phyloP scores from a whole-genome alignment of 2,113 vertebrate species.

The Nyctibius bracteatus region DNA sequence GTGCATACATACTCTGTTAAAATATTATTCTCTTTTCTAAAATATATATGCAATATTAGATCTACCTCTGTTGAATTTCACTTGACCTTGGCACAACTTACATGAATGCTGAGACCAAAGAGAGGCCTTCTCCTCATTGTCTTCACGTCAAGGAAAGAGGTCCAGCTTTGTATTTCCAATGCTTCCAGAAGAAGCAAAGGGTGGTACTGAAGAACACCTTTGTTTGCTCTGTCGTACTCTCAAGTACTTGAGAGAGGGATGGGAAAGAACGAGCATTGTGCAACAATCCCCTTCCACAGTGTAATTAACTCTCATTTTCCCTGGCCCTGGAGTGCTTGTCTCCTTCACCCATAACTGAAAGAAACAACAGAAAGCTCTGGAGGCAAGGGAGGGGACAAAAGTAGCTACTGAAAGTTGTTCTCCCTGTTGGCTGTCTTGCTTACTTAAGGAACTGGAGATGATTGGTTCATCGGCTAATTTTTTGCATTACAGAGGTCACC shows the following conservation, averaged over 20 bases:
- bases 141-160: neutral
- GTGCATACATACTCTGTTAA: neutral
- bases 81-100: neutral
- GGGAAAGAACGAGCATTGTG: neutral
- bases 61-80: neutral
- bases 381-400: constrained; percentile 25
- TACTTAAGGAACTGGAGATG: neutral
- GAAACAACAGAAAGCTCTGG: constrained; percentile 26
- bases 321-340: neutral
- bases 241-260: neutral
- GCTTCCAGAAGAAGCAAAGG: neutral
- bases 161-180: neutral
- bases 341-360: neutral
- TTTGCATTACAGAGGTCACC: neutral
- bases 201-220: neutral
- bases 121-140: neutral
- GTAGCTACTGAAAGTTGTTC: neutral
- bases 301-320: constrained; percentile 26
- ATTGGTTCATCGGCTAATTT: neutral
- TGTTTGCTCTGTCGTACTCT: neutral
- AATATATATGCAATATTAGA: neutral
- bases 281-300: neutral
- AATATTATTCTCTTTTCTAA: neutral
- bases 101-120: neutral
- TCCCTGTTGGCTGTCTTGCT: neutral